These are phyloP conservation scores for Eristalis tenax DNA, from an alignment of 2,888 invertebrate species.

Conservation along the genomic window DNA sequence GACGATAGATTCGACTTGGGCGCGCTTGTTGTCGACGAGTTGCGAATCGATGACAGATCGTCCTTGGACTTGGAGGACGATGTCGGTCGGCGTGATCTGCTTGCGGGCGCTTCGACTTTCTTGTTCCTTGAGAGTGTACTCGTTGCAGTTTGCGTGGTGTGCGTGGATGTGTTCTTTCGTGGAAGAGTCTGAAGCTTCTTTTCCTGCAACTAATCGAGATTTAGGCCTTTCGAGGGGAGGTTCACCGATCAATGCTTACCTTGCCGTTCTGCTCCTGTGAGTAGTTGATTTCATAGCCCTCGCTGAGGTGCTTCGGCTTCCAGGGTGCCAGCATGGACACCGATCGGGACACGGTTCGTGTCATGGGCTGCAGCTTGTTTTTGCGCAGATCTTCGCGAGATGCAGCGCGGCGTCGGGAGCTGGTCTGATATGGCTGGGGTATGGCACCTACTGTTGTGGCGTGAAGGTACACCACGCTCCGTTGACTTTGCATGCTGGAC, in stretches of 20 bases:
- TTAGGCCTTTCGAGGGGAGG: not conserved
- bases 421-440: constrained; percentile 86
- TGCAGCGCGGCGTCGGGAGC: constrained; percentile 84
- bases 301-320: constrained; percentile 88
- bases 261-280: constrained; percentile 83
- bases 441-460: constrained; percentile 94
- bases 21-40: constrained; percentile 76
- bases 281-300: constrained; percentile 90
- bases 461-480: constrained; percentile 92
- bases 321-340: constrained; percentile 93
- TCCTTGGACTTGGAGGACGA: constrained; percentile 75
- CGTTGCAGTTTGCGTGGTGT: constrained; percentile 72
- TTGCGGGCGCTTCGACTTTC: constrained; percentile 75
- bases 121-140: constrained; percentile 77
- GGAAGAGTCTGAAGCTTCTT: constrained; percentile 77
- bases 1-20: constrained; percentile 79
- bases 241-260: constrained; percentile 70
- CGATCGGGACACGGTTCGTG: constrained; percentile 88
- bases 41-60: constrained; percentile 77
- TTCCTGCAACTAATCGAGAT: constrained; percentile 68
- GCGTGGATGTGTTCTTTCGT: constrained; percentile 73
- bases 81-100: constrained; percentile 72
- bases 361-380: constrained; percentile 81
- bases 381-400: constrained; percentile 89
- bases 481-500: constrained; percentile 90